Percentiles rank a stretch among this genome's conserved stretches.
Evolutionary conservation across 2,888 invertebrate species (phyloP).

Genomic region (Clunio marinus): DNA sequence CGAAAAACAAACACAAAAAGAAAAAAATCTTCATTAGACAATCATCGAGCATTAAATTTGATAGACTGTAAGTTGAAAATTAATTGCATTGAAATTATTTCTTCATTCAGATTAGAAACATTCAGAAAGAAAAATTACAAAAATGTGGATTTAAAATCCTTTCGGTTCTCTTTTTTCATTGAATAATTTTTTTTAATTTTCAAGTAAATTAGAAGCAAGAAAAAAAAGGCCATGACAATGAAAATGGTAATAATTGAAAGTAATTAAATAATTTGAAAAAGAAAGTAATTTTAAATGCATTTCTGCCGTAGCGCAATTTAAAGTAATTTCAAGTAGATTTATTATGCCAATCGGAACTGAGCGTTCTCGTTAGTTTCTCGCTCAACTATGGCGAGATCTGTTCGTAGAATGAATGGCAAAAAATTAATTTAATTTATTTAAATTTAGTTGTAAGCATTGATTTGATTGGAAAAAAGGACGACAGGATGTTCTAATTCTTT

Average conservation of each 20-base stretch:
- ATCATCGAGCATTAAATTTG: slow-evolving; percentile 6
- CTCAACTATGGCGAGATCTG: neutral
- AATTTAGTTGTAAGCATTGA: slow-evolving; percentile 31
- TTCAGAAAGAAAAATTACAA: neutral
- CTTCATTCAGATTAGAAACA: neutral
- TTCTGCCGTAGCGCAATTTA: slow-evolving; percentile 8
- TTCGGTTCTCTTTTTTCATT: neutral
- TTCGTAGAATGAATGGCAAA: slow-evolving; percentile 13
- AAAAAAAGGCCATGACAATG: slow-evolving; percentile 25
- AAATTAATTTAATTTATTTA: slow-evolving; percentile 23
- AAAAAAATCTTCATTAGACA: neutral
- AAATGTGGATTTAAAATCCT: slow-evolving; percentile 31
- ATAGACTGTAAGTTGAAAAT: slow-evolving; percentile 25
- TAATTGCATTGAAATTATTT: neutral
- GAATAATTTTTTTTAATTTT: neutral
- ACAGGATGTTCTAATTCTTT: slow-evolving; percentile 38
- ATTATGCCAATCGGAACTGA: slow-evolving; percentile 11
- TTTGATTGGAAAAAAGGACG: slow-evolving; percentile 42
- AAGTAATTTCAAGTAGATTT: slow-evolving; percentile 1
- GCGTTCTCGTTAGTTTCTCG: neutral
- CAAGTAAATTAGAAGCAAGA: slow-evolving; percentile 8
- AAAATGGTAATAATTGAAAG: no score
- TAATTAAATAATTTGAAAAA: no score
- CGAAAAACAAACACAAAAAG: neutral
- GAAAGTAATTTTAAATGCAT: slow-evolving; percentile 7